Percentiles rank a stretch among this genome's conserved stretches.
Conservation (phyloP, 2,888 invertebrate genomes). For the Drosophila phalerata region DNA sequence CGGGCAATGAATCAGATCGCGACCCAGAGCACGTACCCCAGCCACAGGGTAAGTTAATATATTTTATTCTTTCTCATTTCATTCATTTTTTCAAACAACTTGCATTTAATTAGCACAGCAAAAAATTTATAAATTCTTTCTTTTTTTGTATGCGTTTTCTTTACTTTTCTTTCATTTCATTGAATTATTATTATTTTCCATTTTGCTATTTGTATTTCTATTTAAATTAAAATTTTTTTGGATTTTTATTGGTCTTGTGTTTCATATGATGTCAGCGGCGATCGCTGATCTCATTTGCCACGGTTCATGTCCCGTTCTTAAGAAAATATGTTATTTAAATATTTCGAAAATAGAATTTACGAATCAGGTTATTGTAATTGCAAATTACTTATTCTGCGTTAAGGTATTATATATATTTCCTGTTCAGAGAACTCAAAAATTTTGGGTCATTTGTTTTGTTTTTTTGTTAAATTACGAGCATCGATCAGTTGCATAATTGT, state of each 20-base stretch:
- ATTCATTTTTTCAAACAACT: slow-evolving; percentile 17
- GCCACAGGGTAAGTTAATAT: slow-evolving; percentile 15
- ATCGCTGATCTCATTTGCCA: slow-evolving; percentile 54
- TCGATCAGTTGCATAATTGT: slow-evolving; percentile 17
- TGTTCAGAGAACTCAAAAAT: neutral
- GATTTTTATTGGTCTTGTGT: neutral
- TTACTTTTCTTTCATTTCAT: slow-evolving; percentile 12
- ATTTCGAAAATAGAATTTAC: slow-evolving; percentile 5
- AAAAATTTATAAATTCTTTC: neutral
- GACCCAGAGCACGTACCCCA: neutral
- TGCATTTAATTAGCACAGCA: neutral
- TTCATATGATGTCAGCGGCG: slow-evolving; percentile 39
- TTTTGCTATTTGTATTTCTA: slow-evolving; percentile 5
- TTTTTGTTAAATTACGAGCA: neutral
- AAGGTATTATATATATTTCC: slow-evolving; percentile 7
- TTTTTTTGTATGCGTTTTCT: neutral
- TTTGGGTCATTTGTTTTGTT: neutral
- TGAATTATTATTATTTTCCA: neutral
- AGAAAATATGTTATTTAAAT: slow-evolving; percentile 8
- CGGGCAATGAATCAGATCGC: neutral
- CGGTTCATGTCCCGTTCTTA: slow-evolving; percentile 20
- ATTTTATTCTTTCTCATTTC: slow-evolving; percentile 12
- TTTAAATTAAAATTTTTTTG: slow-evolving; percentile 19
- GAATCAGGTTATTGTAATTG: slow-evolving; percentile 6
- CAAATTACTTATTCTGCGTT: slow-evolving; percentile 10